Evolutionary conservation across 2,888 invertebrate genomes (phyloP), one percentile per base, ranked within the genome.

Genomic region (Zaprionus lineosus): DNA sequence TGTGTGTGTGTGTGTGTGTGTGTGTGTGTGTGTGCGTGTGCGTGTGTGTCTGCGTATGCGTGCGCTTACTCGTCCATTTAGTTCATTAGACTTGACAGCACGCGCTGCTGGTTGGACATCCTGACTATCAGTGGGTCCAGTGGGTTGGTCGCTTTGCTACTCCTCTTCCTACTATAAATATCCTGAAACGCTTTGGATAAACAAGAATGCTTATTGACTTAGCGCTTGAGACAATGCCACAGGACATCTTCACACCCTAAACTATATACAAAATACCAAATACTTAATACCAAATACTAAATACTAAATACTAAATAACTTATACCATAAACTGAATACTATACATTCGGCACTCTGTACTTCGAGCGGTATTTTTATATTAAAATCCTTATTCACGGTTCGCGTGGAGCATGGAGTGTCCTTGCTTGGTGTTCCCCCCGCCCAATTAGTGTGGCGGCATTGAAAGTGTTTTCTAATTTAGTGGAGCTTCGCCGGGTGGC

Each of bases 371-470:
- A n/a, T n/a, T n/a, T n/a, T n/a, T n/a, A n/a, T n/a, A n/a, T n/a
- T n/a, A n/a, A n/a, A 81, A 79, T 77, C 78, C 74, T 84, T 79
- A 84, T 81, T 84, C 78, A 84, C 77, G 74, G 62, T 56, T 40
- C 31, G 61, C 51, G 46, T n/a, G n/a, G n/a, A n/a, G n/a, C n/a
- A n/a, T n/a, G n/a, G n/a, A n/a, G n/a, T n/a, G n/a, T n/a, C n/a
- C n/a, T n/a, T n/a, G n/a, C n/a, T n/a, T n/a, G n/a, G n/a, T n/a
- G n/a, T n/a, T n/a, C n/a, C n/a, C n/a, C n/a, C n/a, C 59, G 72
- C 70, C 79, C 79, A 79, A 79, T 79, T 79, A 79, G 79, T 74
- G 84, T 66, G 82, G 75, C 84, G 84, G 84, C 77, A 79, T 81
- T 84, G 75, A 81, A 63, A 81, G 77, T 69, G 62, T 59, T 68